Base-by-base conservation (phyloP, 2,113 vertebrate species). In the Sprattus sprattus region DNA sequence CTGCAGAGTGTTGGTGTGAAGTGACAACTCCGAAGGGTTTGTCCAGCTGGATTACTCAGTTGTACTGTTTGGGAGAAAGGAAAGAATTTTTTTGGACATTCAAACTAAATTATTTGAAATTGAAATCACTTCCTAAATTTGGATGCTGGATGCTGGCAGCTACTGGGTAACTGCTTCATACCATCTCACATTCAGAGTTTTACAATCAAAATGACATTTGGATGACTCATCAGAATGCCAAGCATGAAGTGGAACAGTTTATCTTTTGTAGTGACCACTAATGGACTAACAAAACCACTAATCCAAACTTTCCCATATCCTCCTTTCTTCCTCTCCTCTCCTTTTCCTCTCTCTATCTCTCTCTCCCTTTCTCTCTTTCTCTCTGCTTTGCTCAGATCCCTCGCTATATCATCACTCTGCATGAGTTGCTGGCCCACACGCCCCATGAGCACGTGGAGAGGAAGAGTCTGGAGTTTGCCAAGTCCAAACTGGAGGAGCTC, bases 401-500 rank as follows among this genome's bases (percentile, higher is more conserved):
- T 87, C 96, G 98, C 78, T 99, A 99, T 80, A 99, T 99, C 92
- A 99, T 99, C 94, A 99, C 98, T 0, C 94, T 99, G 71, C 98
- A 99, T 81, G 98, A 99, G 93, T 94, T 99, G 57, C 89, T 99
- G 89, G 98, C 98, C 22, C 98, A 99, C 90, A 99, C 98, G 0
- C 98, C 98, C 52, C 97, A 99, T 1, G 98, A 99, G 75, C 98
- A 99, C 0, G 96, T 99, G 90, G 98, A 99, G 89, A 95, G 98
- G 85, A 99, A 99, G 91, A 99, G 98, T 89, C 95, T 99, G 88
- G 98, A 99, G 91, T 99, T 99, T 91, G 98, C 98, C 83, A 99
- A 99, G 88, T 99, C 98, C 81, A 99, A 99, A 85, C 93, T 99
- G 87, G 98, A 99, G 90, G 97, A 99, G 87, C 93, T 99, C 78